phyloP scores from a whole-genome alignment of 1,140 invertebrate species.

The Magallana ariakensis region DNA sequence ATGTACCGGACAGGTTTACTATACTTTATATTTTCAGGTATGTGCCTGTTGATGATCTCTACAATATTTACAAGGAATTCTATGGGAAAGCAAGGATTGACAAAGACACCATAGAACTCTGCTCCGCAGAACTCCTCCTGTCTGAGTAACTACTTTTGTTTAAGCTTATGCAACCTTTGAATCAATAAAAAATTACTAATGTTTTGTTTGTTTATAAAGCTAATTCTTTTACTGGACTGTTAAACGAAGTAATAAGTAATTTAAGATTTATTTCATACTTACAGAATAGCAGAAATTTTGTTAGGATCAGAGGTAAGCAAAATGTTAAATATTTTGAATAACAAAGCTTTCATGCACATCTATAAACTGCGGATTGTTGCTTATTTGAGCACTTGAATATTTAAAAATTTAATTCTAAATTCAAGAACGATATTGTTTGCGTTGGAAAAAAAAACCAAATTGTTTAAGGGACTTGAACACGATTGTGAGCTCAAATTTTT shows the following conservation, averaged over 20 bases:
- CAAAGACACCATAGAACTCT: slow-evolving; percentile 62
- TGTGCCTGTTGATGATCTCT: slow-evolving; percentile 71
- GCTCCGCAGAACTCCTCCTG: slow-evolving; percentile 64
- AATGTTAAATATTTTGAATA: neutral
- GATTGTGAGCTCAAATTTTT: too few relatives aligned
- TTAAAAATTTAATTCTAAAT: too few relatives aligned
- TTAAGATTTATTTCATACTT: slow-evolving; percentile 47
- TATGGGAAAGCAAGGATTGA: slow-evolving; percentile 67
- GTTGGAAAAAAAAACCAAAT: too few relatives aligned
- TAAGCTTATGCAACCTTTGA: neutral
- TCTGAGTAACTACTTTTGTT: slow-evolving; percentile 58
- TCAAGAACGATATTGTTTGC: too few relatives aligned
- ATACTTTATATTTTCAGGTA: slow-evolving; percentile 62
- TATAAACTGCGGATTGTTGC: too few relatives aligned
- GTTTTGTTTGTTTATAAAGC: neutral
- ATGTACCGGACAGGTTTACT: too few relatives aligned
- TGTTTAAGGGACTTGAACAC: too few relatives aligned
- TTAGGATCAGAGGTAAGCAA: slow-evolving; percentile 49
- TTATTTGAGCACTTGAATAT: too few relatives aligned
- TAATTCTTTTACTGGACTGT: neutral
- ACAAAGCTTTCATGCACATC: too few relatives aligned
- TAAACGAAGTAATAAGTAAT: neutral
- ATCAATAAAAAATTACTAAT: neutral
- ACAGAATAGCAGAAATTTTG: slow-evolving; percentile 51
- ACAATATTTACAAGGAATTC: slow-evolving; percentile 69